Evolutionary conservation across 92 coral and sea anemone species (phyloP).

Genomic region (Bergia sp.): DNA sequence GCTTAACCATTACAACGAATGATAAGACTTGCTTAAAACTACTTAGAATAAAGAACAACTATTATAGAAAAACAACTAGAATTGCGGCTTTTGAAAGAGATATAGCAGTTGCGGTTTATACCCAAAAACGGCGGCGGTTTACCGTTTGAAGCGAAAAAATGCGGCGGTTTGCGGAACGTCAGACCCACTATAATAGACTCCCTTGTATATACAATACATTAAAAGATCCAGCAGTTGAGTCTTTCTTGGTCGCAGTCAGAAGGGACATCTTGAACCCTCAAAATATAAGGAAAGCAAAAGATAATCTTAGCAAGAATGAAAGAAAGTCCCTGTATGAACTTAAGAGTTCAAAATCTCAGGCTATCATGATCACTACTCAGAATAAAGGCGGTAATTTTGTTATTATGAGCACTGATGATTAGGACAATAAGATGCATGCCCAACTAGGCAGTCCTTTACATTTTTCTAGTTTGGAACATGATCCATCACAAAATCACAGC

Average conservation of each 20-base stretch:
- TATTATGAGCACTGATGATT: constrained; percentile 27
- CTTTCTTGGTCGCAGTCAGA: constrained; percentile 41
- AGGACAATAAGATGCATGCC: constrained; percentile 44
- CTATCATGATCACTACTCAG: constrained; percentile 48
- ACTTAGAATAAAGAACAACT: no score
- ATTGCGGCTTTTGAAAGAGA: no score
- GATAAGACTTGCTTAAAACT: no score
- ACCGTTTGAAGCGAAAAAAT: no score
- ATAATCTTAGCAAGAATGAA: constrained; percentile 49
- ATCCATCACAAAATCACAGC: constrained; percentile 16
- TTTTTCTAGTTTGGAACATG: constrained; percentile 6
- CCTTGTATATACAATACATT: no score
- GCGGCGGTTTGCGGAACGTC: no score
- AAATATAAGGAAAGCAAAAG: constrained; percentile 48
- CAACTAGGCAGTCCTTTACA: constrained; percentile 47
- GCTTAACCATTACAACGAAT: no score
- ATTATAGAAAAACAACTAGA: no score
- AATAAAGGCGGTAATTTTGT: constrained; percentile 53
- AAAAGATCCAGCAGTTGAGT: constrained; percentile 40
- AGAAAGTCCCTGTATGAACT: constrained; percentile 25
- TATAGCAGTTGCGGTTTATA: no score
- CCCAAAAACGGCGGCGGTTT: no score
- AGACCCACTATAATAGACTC: no score
- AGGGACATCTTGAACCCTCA: constrained; percentile 47
- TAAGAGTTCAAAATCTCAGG: constrained; percentile 36